phyloP scores from a whole-genome alignment of 2,888 invertebrate species.

The Alentia gelatinosa region DNA sequence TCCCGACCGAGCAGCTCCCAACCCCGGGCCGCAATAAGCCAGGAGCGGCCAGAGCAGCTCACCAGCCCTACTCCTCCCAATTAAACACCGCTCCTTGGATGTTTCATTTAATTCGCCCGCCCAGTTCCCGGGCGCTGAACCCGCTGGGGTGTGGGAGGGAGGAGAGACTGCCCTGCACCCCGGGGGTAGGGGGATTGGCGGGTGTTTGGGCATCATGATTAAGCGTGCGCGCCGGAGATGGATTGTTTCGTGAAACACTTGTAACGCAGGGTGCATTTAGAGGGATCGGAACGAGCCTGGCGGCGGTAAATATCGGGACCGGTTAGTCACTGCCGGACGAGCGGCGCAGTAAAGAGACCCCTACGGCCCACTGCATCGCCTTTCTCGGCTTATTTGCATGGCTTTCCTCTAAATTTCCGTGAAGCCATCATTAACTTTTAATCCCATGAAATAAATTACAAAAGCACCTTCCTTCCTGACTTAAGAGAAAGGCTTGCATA shows the following conservation, averaged over 20 bases:
- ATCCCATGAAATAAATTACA: no score
- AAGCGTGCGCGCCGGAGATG: slow-evolving; percentile 17
- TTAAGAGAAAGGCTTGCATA: no score
- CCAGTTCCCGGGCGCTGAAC: not conserved
- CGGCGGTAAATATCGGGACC: no score
- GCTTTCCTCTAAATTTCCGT: no score
- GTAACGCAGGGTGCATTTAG: slow-evolving; percentile 2
- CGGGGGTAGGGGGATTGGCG: not conserved
- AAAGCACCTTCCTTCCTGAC: no score
- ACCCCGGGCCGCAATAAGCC: not conserved
- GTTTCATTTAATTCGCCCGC: slow-evolving; percentile 25
- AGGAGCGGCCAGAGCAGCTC: not conserved
- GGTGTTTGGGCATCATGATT: slow-evolving; percentile 12
- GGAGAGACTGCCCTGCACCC: no score
- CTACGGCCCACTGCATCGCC: no score
- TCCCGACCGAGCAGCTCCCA: not conserved
- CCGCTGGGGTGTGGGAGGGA: not conserved
- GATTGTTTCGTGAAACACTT: slow-evolving; percentile 38
- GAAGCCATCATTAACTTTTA: no score
- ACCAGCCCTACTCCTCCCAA: not conserved
- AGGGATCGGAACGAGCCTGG: no score
- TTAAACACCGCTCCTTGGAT: slow-evolving; percentile 14
- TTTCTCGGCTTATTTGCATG: no score
- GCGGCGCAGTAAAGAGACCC: no score
- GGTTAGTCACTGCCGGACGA: no score